Conservation (phyloP, 1,140 invertebrate species). For the Alviniconcha marisindica region DNA sequence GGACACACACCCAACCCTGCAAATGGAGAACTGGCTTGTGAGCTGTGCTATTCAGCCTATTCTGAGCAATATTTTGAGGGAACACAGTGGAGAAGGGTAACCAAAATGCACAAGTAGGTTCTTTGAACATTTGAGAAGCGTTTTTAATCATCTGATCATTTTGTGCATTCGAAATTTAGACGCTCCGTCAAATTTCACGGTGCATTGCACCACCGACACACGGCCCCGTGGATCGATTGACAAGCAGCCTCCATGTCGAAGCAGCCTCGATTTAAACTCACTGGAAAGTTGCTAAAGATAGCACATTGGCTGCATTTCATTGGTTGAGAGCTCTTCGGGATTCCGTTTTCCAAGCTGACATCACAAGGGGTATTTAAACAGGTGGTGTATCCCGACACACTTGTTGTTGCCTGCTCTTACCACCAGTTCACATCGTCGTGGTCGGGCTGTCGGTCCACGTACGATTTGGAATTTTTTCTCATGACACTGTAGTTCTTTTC, state of each 20-base stretch:
- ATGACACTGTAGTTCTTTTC: conserved; percentile 25
- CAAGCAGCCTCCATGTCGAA: conserved; percentile 23
- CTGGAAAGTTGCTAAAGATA: conserved; percentile 49
- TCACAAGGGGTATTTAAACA: conserved; percentile 61
- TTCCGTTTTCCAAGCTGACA: conserved; percentile 52
- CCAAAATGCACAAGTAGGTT: conserved; percentile 1
- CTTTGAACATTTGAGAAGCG: background rate
- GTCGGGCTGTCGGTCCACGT: conserved; percentile 65
- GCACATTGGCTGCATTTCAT: conserved; percentile 41
- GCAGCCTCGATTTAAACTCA: conserved; percentile 37
- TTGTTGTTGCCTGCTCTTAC: conserved; percentile 69
- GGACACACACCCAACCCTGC: conserved; percentile 17
- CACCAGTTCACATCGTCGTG: conserved; percentile 61
- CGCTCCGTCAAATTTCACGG: background rate
- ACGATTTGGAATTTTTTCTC: conserved; percentile 51
- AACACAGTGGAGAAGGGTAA: background rate
- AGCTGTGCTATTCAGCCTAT: background rate
- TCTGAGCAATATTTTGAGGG: background rate
- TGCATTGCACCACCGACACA: conserved; percentile 41
- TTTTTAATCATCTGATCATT: background rate
- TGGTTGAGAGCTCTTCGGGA: conserved; percentile 52
- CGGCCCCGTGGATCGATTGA: conserved; percentile 41
- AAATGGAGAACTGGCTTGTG: background rate
- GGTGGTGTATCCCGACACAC: conserved; percentile 62
- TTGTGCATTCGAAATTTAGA: conserved; percentile 28